Conservation (phyloP, 1,140 invertebrate species). For the Trachymyrmex cornetzi region DNA sequence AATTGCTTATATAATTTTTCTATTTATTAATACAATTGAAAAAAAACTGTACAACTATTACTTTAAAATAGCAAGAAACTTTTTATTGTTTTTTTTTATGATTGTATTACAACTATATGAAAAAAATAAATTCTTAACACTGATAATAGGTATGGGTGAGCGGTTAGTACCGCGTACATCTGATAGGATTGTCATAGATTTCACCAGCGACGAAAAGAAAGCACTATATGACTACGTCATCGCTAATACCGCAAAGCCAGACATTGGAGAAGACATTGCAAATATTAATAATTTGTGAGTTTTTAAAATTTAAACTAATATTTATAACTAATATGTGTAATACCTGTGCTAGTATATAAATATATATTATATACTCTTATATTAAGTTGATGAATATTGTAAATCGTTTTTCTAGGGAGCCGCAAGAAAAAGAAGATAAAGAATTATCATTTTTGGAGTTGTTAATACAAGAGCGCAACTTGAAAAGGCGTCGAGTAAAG, state of each 20-base stretch:
- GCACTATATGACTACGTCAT: constrained; percentile 86
- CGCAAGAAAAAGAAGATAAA: constrained; percentile 65
- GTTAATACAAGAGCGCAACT: constrained; percentile 88
- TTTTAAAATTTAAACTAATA: constrained; percentile 21
- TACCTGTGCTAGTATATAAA: neutral
- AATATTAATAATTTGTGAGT: constrained; percentile 82
- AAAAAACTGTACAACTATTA: neutral
- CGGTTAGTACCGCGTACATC: constrained; percentile 87
- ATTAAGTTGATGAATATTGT: neutral
- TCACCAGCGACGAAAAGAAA: constrained; percentile 86
- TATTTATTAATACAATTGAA: constrained; percentile 47
- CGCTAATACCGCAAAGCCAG: constrained; percentile 82
- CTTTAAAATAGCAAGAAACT: constrained; percentile 57
- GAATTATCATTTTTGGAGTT: constrained; percentile 85
- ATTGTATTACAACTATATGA: constrained; percentile 67
- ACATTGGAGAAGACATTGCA: constrained; percentile 82
- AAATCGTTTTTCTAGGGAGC: constrained; percentile 72
- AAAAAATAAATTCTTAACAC: constrained; percentile 76
- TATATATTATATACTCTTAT: neutral
- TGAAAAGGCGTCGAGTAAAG: constrained; percentile 88
- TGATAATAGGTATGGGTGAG: constrained; percentile 83
- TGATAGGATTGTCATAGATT: constrained; percentile 86
- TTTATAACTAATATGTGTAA: constrained; percentile 20
- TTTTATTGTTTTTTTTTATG: constrained; percentile 50
- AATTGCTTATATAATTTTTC: constrained; percentile 61